These are phyloP conservation scores for Drosophila hydei DNA, from an alignment of 1,140 invertebrate species.

Conservation along the genomic window DNA sequence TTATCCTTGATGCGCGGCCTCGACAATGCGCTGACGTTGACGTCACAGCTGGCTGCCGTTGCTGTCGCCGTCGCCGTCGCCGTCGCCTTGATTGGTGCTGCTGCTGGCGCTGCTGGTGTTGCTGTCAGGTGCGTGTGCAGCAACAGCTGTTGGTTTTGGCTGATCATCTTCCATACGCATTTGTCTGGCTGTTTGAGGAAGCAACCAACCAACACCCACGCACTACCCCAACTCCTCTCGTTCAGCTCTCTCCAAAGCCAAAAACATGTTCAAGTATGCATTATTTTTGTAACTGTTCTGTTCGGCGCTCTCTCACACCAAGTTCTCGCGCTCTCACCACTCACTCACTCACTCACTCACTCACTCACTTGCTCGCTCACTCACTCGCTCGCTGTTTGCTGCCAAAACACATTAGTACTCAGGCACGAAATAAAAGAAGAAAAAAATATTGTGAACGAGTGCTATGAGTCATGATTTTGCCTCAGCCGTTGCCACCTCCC, in stretches of 20 bases:
- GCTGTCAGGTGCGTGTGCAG: conserved; percentile 66
- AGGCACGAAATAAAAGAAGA: conserved; percentile 73
- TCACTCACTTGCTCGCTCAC: conserved; percentile 2
- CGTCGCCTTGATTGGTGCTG: not conserved
- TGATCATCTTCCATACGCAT: conserved; percentile 27
- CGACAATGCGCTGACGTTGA: conserved; percentile 47
- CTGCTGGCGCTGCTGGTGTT: conserved; percentile 22
- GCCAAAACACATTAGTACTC: conserved; percentile 79
- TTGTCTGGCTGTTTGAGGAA: conserved; percentile 33
- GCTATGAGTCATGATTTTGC: conserved; percentile 77
- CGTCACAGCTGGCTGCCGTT: conserved; percentile 24
- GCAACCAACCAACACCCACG: conserved; percentile 20
- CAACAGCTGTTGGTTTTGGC: conserved; percentile 64
- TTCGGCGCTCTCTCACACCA: conserved; percentile 24
- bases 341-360: conserved; percentile 14
- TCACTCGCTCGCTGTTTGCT: conserved; percentile 33
- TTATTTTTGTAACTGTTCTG: conserved; percentile 70
- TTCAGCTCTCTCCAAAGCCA: conserved; percentile 8
- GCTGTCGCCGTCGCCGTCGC: too few species aligned
- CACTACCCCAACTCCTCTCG: conserved; percentile 13
- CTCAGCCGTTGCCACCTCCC: conserved; percentile 12
- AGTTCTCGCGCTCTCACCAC: conserved; percentile 20
- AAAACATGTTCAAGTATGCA: conserved; percentile 52
- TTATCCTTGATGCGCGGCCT: conserved; percentile 76
- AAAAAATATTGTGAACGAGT: conserved; percentile 57